These are phyloP conservation scores for Gymnothorax javanicus DNA, from an alignment of 2,797 vertebrate species.

Conservation along the genomic window DNA sequence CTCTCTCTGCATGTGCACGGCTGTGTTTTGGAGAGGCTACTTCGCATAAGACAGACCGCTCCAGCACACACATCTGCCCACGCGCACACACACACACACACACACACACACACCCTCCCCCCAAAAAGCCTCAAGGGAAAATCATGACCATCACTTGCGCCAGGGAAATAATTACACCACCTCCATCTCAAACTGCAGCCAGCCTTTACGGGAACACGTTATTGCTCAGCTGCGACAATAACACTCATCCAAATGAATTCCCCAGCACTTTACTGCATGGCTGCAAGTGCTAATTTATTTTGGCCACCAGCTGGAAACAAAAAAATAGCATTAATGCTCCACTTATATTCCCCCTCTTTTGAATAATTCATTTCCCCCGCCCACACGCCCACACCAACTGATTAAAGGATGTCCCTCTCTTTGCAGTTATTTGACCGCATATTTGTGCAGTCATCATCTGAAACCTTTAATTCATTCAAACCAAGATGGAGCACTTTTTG, in stretches of 20 bases:
- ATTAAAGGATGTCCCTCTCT: not conserved
- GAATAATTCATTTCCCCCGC: constrained; percentile 66
- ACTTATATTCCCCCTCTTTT: constrained; percentile 69
- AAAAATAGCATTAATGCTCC: constrained; percentile 84
- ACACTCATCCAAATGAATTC: constrained; percentile 88
- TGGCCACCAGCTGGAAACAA: constrained; percentile 83
- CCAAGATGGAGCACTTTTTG: not conserved
- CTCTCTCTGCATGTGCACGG: not conserved
- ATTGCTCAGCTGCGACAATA: constrained; percentile 65
- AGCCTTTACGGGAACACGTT: constrained; percentile 44
- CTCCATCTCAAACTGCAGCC: constrained; percentile 64
- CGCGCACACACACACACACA: constrained; percentile 46
- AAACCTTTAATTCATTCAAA: not conserved
- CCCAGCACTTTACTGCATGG: constrained; percentile 83
- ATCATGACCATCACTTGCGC: constrained; percentile 68
- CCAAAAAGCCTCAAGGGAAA: constrained; percentile 62
- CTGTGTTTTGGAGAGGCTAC: not conserved
- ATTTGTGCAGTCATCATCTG: not conserved
- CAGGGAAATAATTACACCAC: constrained; percentile 72
- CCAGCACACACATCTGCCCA: not conserved
- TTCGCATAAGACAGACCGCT: not conserved
- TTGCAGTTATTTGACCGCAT: not conserved
- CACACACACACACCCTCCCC: constrained; percentile 60
- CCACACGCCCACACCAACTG: constrained; percentile 32
- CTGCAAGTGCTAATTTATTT: constrained; percentile 86